Evolutionary conservation across 23 tunicate species (phyloP).

Genomic region (Halocynthia roretzi): DNA sequence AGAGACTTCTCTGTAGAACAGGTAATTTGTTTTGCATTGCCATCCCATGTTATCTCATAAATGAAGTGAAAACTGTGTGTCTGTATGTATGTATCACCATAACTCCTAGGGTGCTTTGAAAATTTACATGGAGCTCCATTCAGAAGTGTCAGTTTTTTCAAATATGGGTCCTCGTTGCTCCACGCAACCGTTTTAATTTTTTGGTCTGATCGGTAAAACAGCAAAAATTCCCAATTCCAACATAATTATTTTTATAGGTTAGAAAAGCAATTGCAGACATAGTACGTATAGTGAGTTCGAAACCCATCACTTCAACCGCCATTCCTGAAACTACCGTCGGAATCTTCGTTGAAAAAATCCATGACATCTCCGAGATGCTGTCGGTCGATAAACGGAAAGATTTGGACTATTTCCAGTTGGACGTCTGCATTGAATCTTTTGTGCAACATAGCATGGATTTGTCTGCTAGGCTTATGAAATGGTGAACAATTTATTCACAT

Average conservation of each 20-base stretch:
- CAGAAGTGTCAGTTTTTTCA: no score
- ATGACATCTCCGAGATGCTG: constrained; percentile 17
- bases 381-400: constrained; percentile 25
- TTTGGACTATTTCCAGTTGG: constrained; percentile 16
- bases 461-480: constrained; percentile 18
- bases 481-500: background rate
- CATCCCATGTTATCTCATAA: no score
- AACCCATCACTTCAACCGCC: background rate
- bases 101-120: no score
- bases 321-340: background rate
- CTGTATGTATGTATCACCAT: no score
- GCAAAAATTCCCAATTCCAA: background rate
- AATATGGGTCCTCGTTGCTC: no score
- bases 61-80: no score
- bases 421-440: constrained; percentile 28
- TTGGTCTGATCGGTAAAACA: background rate
- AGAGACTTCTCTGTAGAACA: constrained; percentile 50
- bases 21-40: constrained; percentile 22
- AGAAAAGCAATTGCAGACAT: constrained; percentile 16
- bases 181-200: background rate
- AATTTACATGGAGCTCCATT: no score
- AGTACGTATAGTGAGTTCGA: background rate
- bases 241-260: background rate
- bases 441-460: constrained; percentile 40
- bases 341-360: constrained; percentile 9